Evolutionary conservation across 2,888 invertebrate genomes (phyloP), one percentile per base, ranked within the genome.

Genomic region (Sepiola atlantica): DNA sequence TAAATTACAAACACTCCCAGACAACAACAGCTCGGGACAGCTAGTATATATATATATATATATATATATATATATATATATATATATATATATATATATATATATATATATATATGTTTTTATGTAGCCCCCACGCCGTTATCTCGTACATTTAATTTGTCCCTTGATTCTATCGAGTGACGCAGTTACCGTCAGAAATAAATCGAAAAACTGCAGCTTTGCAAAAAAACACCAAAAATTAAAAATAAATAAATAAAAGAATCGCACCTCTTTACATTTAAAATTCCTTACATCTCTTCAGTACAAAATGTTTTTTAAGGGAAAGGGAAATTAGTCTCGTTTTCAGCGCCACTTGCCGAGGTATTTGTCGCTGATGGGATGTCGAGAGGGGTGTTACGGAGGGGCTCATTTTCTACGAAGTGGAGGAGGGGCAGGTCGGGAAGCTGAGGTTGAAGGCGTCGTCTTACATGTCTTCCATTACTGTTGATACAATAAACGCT

Each of bases 401-500:
- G 2, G 16, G 77, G 77, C 77, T 32, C 77, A 77, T 77, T 77
- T n/a, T 77, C n/a, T 16, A 77, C n/a, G 18, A 77, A 77, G 16
- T 32, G 18, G 77, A 20, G 57, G 57, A 24, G 57, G 21, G 0
- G 57, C 0, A 24, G 55, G 57, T 57, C 6, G 6, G 77, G 16
- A 16, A 32, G 32, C 16, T 77, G 12, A 32, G 16, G n/a, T 16
- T 77, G 77, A n/a, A 32, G n/a, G 77, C 32, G n/a, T 16, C n/a
- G n/a, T 77, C n/a, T 77, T 77, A n/a, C 77, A 14, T n/a, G 77
- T 77, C 77, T 77, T n/a, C 77, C n/a, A 77, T 77, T 77, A 77
- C n/a, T n/a, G 77, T 77, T 32, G n/a, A 32, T 77, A 32, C 77
- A 77, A 32, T n/a, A n/a, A 12, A n/a, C 24, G 28, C 28, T 61